phyloP scores from a whole-genome alignment of 2,888 invertebrate genomes.

The Spodoptera picta region DNA sequence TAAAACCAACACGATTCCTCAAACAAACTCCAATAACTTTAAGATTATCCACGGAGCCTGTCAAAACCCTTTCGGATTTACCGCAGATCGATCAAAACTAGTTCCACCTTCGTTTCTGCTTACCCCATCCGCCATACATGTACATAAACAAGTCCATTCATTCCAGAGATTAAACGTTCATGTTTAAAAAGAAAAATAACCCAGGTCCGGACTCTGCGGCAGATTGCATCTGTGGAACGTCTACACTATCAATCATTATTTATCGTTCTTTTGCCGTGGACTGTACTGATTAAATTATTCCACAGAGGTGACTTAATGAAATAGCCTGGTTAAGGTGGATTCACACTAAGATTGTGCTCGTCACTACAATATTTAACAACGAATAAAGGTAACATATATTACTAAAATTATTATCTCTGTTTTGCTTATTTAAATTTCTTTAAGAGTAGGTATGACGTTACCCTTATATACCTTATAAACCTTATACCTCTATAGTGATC shows the following conservation, averaged over 20 bases:
- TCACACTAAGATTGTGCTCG: slow-evolving; percentile 51
- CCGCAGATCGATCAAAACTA: slow-evolving; percentile 54
- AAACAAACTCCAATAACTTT: slow-evolving; percentile 15
- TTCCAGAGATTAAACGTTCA: slow-evolving; percentile 59
- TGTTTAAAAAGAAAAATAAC: slow-evolving; percentile 62
- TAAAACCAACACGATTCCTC: slow-evolving; percentile 21
- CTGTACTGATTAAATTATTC: slow-evolving; percentile 87
- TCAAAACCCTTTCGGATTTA: slow-evolving; percentile 44
- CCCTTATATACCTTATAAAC: too few relatives aligned
- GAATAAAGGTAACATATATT: too few relatives aligned
- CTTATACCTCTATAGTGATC: too few relatives aligned
- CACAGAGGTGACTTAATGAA: slow-evolving; percentile 82
- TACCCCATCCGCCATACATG: slow-evolving; percentile 48
- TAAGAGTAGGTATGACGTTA: too few relatives aligned
- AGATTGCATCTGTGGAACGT: slow-evolving; percentile 72
- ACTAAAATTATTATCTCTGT: too few relatives aligned
- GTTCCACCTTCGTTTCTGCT: slow-evolving; percentile 44
- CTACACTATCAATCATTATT: slow-evolving; percentile 84
- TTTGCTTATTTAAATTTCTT: too few relatives aligned
- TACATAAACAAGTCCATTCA: slow-evolving; percentile 60
- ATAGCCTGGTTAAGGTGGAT: slow-evolving; percentile 69
- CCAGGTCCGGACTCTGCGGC: slow-evolving; percentile 54
- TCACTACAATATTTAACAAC: background rate
- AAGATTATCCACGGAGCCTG: slow-evolving; percentile 37
- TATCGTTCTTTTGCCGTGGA: slow-evolving; percentile 84